Conservation (phyloP, 2,113 vertebrate species). For the Daphoenositta chrysoptera region DNA sequence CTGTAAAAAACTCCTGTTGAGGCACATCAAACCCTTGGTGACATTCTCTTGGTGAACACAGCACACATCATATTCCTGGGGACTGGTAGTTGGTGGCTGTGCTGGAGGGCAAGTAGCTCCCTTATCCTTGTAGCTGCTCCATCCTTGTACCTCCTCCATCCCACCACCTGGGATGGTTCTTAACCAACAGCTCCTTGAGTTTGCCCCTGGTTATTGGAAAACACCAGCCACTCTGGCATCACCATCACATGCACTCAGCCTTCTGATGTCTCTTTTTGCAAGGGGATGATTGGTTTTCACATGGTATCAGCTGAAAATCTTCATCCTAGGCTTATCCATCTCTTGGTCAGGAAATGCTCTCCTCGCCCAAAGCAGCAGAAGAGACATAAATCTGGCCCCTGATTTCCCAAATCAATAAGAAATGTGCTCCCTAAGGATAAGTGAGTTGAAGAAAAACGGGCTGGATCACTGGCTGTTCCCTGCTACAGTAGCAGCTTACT, state of each 20-base stretch:
- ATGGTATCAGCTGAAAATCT: not conserved
- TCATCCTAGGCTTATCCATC: not conserved
- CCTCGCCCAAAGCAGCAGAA: not conserved
- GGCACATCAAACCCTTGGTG: not conserved
- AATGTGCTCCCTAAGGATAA: not conserved
- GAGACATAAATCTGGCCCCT: not conserved
- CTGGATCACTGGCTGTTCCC: not conserved
- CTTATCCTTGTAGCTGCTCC: not conserved
- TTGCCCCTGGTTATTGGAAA: not conserved
- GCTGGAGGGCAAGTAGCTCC: not conserved
- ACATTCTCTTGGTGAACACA: not conserved
- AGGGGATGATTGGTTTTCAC: not conserved
- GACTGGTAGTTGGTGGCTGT: not conserved
- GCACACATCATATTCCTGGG: not conserved
- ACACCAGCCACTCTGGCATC: fast-evolving
- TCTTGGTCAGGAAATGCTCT: not conserved
- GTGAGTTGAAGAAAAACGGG: not conserved
- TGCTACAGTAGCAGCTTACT: not conserved
- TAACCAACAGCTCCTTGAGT: not conserved
- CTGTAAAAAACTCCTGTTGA: not conserved
- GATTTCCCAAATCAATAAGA: not conserved
- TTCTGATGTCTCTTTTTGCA: not conserved
- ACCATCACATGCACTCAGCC: not conserved
- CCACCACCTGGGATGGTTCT: not conserved
- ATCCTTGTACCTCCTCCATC: not conserved